These are phyloP conservation scores for Eristalis intricaria DNA, from an alignment of 2,888 invertebrate genomes.

Conservation along the genomic window DNA sequence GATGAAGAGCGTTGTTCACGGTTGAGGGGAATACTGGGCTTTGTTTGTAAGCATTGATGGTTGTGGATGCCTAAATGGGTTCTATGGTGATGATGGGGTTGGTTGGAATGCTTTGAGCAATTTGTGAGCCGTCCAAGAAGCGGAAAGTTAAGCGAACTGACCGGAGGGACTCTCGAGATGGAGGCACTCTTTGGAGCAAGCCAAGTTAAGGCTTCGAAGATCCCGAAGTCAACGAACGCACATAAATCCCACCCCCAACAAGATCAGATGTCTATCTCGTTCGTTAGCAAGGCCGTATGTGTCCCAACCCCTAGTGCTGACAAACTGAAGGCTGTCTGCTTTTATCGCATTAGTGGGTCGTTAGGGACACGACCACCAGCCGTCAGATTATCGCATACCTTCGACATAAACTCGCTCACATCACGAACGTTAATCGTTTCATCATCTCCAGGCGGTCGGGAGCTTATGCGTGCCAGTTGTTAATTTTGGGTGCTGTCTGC, in stretches of 20 bases:
- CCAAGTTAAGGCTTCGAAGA: background rate
- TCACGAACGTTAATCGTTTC: slow-evolving; percentile 41
- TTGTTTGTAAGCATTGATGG: background rate
- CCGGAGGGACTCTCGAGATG: background rate
- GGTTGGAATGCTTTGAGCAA: background rate
- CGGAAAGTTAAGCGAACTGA: background rate
- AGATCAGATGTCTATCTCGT: too few relatives aligned
- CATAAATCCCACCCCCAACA: too few relatives aligned
- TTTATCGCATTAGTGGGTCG: slow-evolving; percentile 11
- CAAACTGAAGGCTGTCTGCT: background rate
- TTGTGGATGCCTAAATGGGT: background rate
- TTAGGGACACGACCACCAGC: background rate
- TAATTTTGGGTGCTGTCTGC: slow-evolving; percentile 9
- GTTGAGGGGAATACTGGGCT: background rate
- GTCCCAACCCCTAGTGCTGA: background rate
- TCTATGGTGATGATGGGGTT: background rate
- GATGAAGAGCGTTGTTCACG: background rate
- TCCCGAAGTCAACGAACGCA: too few relatives aligned
- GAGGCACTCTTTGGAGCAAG: background rate
- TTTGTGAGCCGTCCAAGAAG: background rate
- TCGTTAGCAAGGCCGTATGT: too few relatives aligned
- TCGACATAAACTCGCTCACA: slow-evolving; percentile 14
- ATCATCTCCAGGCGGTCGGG: slow-evolving; percentile 19
- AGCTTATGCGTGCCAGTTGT: slow-evolving; percentile 23
- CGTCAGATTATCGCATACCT: slow-evolving; percentile 16